These are phyloP conservation scores for Sturnira hondurensis DNA, from an alignment of 2,113 vertebrate species.

Conservation along the genomic window DNA sequence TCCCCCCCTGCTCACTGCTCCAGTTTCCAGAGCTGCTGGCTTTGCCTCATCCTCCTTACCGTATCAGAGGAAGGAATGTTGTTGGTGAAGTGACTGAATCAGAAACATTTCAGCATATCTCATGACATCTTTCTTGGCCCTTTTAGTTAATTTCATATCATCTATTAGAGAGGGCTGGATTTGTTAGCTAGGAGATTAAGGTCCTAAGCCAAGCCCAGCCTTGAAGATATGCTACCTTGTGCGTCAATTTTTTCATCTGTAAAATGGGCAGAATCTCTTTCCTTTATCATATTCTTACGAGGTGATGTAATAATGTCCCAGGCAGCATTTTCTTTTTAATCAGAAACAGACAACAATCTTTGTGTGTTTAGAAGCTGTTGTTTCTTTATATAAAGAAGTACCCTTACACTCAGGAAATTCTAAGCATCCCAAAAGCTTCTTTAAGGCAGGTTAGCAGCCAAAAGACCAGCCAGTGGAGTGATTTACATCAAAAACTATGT, in stretches of 20 bases:
- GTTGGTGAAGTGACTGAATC: neutral
- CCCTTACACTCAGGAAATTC: neutral
- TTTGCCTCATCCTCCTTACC: neutral
- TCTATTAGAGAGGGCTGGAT: neutral
- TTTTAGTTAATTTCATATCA: neutral
- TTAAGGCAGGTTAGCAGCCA: neutral
- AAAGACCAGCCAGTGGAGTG: neutral
- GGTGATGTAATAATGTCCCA: neutral
- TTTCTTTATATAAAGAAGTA: neutral
- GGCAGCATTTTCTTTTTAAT: conserved; percentile 1
- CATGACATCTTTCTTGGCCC: neutral
- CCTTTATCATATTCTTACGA: neutral
- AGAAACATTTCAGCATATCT: neutral
- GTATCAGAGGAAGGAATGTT: neutral
- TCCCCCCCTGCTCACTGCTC: neutral
- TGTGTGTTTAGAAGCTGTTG: neutral
- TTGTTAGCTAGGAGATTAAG: neutral
- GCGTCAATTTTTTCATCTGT: neutral
- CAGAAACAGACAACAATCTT: neutral
- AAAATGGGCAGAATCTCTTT: neutral
- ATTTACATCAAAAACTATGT: neutral
- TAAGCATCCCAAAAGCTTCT: neutral
- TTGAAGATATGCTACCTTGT: neutral
- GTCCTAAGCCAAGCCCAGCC: neutral
- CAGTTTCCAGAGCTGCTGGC: neutral